phyloP scores from a whole-genome alignment of 1,140 invertebrate genomes.

The Oryctes rhinoceros region DNA sequence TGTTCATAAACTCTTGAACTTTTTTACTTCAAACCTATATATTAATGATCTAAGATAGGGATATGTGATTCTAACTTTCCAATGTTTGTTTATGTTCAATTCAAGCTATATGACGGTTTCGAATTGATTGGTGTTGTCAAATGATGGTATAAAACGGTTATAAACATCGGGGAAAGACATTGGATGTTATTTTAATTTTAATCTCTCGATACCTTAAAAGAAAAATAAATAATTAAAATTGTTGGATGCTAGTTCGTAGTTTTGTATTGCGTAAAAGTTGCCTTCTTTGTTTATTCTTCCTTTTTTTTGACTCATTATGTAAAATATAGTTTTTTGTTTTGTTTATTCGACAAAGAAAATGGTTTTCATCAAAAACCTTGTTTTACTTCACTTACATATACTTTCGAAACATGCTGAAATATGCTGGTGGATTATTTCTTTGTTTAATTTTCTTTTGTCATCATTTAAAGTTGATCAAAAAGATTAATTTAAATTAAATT shows the following conservation, averaged over 20 bases:
- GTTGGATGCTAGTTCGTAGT: not conserved
- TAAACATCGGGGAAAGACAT: not conserved
- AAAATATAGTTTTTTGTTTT: no score
- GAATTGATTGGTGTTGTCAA: slow-evolving; percentile 31
- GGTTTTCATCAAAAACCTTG: not conserved
- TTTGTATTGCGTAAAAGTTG: no score
- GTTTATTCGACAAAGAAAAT: no score
- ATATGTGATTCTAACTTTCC: not conserved
- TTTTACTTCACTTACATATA: no score
- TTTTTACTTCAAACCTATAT: slow-evolving; percentile 34
- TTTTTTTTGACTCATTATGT: no score
- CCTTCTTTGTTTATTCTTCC: no score
- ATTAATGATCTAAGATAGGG: slow-evolving; percentile 29
- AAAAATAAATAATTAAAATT: not conserved
- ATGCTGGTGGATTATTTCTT: no score
- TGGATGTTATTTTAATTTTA: slow-evolving; percentile 11
- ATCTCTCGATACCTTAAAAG: not conserved
- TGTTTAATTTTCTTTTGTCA: no score
- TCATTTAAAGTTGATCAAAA: not conserved
- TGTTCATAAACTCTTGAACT: slow-evolving; percentile 30
- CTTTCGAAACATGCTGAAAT: not conserved
- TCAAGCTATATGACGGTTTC: slow-evolving; percentile 19
- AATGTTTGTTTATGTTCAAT: slow-evolving; percentile 26
- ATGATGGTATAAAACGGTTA: slow-evolving; percentile 10
- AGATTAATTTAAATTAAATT: not conserved